A percentile compares a stretch with the other conserved stretches of the same genome.
These are phyloP conservation scores for Tarsius wallacei DNA, from an alignment of 2,797 vertebrate species.

Conservation along the genomic window DNA sequence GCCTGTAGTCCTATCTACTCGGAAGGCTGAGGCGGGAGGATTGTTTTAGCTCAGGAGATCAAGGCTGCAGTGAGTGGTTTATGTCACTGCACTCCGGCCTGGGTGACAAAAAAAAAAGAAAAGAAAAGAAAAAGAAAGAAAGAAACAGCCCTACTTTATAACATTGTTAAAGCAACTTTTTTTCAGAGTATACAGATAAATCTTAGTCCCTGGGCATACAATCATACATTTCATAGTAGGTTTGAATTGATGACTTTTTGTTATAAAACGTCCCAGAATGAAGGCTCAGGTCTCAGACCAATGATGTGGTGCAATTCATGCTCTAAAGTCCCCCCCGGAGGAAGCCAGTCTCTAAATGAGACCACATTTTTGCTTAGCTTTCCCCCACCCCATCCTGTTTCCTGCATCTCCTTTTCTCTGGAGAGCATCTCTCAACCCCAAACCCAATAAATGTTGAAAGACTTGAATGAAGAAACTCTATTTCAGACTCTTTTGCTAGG, in stretches of 20 bases:
- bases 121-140: no score
- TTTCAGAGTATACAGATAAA: slow-evolving; percentile 9
- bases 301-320: neutral
- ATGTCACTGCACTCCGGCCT: no score
- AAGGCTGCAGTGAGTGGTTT: no score
- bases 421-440: no score
- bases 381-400: neutral
- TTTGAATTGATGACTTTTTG: neutral
- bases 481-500: neutral
- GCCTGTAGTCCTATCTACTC: no score
- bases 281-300: neutral
- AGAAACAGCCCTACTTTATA: neutral
- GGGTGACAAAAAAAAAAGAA: no score
- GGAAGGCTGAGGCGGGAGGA: no score
- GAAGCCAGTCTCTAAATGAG: neutral
- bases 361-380: neutral
- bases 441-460: neutral
- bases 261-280: neutral
- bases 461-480: neutral
- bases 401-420: no score
- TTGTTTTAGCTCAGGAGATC: no score
- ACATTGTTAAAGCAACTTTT: neutral
- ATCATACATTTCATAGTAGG: neutral
- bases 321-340: neutral
- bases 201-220: neutral